Conservation (phyloP, 2,888 invertebrate genomes). For the Tricholauxania praeusta region DNA sequence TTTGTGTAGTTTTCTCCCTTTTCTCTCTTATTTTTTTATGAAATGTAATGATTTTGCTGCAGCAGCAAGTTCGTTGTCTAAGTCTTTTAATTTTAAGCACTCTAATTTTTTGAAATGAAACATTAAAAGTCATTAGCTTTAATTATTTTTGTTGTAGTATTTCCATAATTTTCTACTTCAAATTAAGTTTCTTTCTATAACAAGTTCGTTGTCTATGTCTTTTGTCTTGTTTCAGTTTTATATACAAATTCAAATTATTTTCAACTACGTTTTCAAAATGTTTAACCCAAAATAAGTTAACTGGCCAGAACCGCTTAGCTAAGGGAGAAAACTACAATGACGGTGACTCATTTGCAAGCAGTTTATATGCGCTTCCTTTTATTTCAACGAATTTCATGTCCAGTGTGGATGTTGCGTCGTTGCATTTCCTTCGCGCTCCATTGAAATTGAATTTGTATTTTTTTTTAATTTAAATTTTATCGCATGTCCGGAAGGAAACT, state of each 20-base stretch:
- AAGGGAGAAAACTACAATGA: too few relatives aligned
- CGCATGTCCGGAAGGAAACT: constrained; percentile 37
- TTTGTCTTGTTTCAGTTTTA: neutral
- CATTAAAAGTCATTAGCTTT: too few relatives aligned
- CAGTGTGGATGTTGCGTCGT: neutral
- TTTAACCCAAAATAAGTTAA: too few relatives aligned
- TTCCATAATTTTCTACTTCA: neutral
- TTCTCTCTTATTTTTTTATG: too few relatives aligned
- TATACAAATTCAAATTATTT: neutral
- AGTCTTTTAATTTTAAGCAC: neutral
- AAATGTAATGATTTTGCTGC: too few relatives aligned
- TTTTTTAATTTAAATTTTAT: constrained; percentile 27
- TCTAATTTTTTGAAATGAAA: neutral
- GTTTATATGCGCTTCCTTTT: too few relatives aligned
- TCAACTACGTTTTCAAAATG: too few relatives aligned
- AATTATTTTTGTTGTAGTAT: neutral
- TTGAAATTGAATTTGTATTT: constrained; percentile 33
- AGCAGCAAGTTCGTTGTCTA: constrained; percentile 4
- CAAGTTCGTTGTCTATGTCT: constrained; percentile 15
- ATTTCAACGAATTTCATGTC: too few relatives aligned
- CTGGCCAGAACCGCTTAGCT: too few relatives aligned
- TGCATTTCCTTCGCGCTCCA: constrained; percentile 13
- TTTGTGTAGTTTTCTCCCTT: too few relatives aligned
- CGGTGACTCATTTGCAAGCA: too few relatives aligned
- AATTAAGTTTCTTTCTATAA: too few relatives aligned